Base-by-base conservation (phyloP, 2,113 vertebrate species). In the Ammodramus savannarum region DNA sequence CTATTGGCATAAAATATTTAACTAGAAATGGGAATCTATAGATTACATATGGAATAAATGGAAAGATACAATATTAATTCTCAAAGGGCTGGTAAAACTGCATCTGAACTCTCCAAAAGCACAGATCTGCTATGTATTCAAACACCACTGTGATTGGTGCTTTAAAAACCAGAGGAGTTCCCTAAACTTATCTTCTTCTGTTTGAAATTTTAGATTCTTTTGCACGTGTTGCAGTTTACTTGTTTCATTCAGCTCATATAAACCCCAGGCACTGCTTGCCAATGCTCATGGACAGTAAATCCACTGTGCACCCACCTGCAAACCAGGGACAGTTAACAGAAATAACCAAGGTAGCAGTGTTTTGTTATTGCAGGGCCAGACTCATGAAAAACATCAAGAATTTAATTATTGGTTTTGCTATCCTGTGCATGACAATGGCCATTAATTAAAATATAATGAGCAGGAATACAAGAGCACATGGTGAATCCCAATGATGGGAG, bases 321-420 rank as follows among this genome's bases (percentile, higher is more conserved):
- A 84, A 31, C 59, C 72, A 77, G 72, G 20, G 36, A n/a, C 48
- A 95, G 88, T 92, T 88, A 83, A 73, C 63, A 66, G n/a, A 43
- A 72, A 41, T 57, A 93, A 84, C 43, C 36, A 49, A 68, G 29
- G n/a, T 6, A 72, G 79, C 32, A 57, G 11, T 27, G 14, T 52
- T 78, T 86, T 62, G 71, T 84, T 89, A 85, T 11, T 85, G 52
- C 78, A 77, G 57, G 48, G 34, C 27, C 89, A 82, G 36, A 79
- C 54, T n/a, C 16, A 44, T 22, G 85, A 76, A 76, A 87, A 84
- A 66, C 8, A 96, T 82, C 93, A 71, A 54, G 94, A 54, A 65
- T 65, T 66, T 83, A 95, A 87, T 95, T 90, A 84, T 54, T 95
- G 74, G 46, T 95, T 90, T 91, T 82, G 66, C 71, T 57, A 34